A percentile compares a stretch with the other conserved stretches of the same genome.
phyloP scores from a whole-genome alignment of 2,113 vertebrate species.

The Bubo bubo region DNA sequence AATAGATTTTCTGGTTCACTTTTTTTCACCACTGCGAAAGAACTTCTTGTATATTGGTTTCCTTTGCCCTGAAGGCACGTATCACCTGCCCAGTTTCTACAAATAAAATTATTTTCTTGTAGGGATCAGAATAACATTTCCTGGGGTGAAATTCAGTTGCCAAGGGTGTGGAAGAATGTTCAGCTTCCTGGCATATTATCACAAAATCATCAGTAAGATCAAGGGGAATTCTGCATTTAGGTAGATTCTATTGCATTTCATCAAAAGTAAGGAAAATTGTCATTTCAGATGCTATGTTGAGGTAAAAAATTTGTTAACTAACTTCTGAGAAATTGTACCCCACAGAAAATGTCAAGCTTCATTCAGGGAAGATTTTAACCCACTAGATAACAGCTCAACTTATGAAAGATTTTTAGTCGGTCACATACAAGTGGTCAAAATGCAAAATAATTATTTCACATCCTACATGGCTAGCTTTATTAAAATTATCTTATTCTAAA shows the following conservation, averaged over 20 bases:
- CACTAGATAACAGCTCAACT: background rate
- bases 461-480: background rate
- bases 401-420: background rate
- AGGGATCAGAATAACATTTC: background rate
- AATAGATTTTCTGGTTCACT: background rate
- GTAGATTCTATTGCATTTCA: background rate
- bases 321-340: background rate
- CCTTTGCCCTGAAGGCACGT: background rate
- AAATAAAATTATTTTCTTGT: background rate
- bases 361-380: background rate
- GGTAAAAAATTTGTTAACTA: background rate
- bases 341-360: background rate
- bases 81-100: background rate
- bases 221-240: background rate
- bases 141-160: background rate
- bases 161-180: background rate
- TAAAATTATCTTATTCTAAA: constrained; percentile 19
- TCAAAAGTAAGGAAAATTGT: background rate
- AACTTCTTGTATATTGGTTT: background rate
- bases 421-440: background rate
- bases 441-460: background rate
- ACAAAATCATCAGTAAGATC: constrained; percentile 28
- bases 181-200: background rate
- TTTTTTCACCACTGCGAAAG: background rate
- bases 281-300: background rate